Percentiles rank a stretch among this genome's conserved stretches.
phyloP scores from a whole-genome alignment of 2,113 vertebrate genomes.

The Nibea albiflora region DNA sequence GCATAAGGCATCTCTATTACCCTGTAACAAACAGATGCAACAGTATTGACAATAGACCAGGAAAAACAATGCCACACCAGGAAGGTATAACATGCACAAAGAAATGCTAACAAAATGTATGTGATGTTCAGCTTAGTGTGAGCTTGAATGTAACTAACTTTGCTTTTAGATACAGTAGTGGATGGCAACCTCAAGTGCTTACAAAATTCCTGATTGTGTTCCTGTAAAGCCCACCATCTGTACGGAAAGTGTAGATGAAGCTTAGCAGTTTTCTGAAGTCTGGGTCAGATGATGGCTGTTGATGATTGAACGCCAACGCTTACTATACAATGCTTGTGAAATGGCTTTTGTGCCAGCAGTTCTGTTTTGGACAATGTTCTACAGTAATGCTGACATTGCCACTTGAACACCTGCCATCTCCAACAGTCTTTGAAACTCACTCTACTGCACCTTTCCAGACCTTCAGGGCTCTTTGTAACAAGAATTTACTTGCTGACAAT shows the following conservation, averaged over 20 bases:
- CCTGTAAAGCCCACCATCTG: neutral
- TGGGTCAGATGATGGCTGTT: neutral
- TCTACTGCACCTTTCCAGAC: conserved; percentile 31
- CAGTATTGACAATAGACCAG: neutral
- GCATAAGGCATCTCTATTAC: conserved; percentile 94
- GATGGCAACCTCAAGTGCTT: neutral
- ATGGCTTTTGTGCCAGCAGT: conserved; percentile 18
- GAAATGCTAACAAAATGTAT: neutral
- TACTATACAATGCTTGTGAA: conserved; percentile 15
- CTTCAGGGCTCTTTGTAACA: conserved; percentile 51
- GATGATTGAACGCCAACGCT: neutral
- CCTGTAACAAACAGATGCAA: conserved; percentile 75
- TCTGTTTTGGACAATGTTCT: conserved; percentile 36
- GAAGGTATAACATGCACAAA: neutral
- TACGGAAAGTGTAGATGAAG: neutral
- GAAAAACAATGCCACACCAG: neutral
- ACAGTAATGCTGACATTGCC: conserved; percentile 50
- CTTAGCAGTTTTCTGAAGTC: neutral
- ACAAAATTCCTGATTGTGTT: neutral
- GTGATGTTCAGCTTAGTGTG: neutral
- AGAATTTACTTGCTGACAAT: conserved; percentile 66
- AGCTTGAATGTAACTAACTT: neutral
- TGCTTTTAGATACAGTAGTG: neutral
- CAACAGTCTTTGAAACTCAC: conserved; percentile 42
- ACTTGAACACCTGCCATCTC: conserved; percentile 49